Percentiles rank a stretch among this genome's conserved stretches.
Evolutionary conservation across 2,797 vertebrate genomes (phyloP).

Genomic region (Etheostoma perlongum): DNA sequence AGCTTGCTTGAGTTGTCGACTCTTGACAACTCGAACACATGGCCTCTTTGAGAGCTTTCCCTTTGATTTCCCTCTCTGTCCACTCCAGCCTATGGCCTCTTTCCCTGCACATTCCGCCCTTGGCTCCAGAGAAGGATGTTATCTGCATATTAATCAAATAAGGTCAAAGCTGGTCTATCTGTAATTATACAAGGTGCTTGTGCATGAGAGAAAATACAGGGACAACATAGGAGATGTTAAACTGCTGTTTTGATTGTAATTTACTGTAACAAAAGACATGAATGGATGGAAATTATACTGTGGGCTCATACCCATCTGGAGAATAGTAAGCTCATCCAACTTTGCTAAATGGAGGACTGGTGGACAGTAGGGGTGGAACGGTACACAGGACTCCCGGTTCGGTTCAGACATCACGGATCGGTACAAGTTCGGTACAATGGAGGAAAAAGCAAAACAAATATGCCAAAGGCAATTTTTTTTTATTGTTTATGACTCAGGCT

Average conservation of each 20-base stretch:
- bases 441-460: no score
- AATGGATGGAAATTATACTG: background rate
- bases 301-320: background rate
- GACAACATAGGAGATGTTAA: background rate
- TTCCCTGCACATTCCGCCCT: background rate
- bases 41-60: slow-evolving; percentile 47
- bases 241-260: background rate
- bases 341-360: background rate
- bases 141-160: slow-evolving; percentile 23
- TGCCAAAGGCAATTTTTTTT: no score
- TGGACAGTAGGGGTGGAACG: background rate
- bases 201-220: background rate
- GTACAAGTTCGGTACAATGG: no score
- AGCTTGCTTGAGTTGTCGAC: background rate
- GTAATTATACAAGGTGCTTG: slow-evolving; percentile 2
- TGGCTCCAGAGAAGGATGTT: background rate
- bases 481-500: no score
- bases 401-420: no score
- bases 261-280: background rate
- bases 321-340: background rate
- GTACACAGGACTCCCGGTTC: no score
- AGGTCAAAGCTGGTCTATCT: slow-evolving; percentile 1
- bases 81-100: background rate
- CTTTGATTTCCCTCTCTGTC: slow-evolving; percentile 54
- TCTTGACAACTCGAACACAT: slow-evolving; percentile 28